These are phyloP conservation scores for Lamellibrachia columna DNA, from an alignment of 2,888 invertebrate genomes.

Conservation along the genomic window DNA sequence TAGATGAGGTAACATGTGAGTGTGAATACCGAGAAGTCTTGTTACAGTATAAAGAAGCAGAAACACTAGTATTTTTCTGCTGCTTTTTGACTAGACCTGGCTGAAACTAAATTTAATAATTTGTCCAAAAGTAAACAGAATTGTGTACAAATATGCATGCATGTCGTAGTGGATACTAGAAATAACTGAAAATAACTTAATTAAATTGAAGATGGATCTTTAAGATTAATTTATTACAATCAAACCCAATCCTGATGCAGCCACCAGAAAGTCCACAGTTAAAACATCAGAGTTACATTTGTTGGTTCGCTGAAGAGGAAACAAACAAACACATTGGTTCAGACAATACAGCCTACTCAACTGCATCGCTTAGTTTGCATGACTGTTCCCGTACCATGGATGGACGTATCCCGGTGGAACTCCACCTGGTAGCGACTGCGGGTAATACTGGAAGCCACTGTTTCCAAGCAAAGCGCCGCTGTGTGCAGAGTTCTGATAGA, in stretches of 20 bases:
- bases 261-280: background rate
- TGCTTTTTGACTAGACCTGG: no score
- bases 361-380: background rate
- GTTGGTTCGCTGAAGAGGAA: background rate
- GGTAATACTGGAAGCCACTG: slow-evolving; percentile 16
- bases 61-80: no score
- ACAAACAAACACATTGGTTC: background rate
- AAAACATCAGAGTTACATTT: background rate
- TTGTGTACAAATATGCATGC: no score
- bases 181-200: no score
- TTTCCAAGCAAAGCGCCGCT: background rate
- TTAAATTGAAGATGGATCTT: background rate
- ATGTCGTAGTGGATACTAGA: no score
- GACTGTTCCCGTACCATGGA: background rate
- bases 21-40: no score
- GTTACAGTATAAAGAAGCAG: no score
- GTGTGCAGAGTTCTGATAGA: slow-evolving; percentile 3
- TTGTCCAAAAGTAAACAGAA: no score
- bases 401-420: background rate
- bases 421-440: background rate
- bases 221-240: background rate
- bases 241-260: background rate
- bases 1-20: no score
- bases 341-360: background rate
- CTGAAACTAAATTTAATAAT: no score